Conservation (phyloP, 1,140 invertebrate genomes). For the Nasonia longicornis region DNA sequence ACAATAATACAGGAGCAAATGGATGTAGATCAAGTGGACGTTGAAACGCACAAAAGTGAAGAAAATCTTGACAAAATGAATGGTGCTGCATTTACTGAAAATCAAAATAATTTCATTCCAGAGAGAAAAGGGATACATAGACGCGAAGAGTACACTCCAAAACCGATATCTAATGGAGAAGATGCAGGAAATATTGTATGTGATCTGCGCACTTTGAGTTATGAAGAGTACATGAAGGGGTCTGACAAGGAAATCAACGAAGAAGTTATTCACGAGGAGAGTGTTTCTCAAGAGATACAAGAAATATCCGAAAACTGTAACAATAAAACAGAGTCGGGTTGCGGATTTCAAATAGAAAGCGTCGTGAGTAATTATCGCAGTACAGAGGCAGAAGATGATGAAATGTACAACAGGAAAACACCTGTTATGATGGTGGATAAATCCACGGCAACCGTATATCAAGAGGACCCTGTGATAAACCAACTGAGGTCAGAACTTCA, state of each 20-base stretch:
- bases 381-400: constrained; percentile 32
- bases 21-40: constrained; percentile 45
- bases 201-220: constrained; percentile 53
- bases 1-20: constrained; percentile 45
- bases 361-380: constrained; percentile 46
- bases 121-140: constrained; percentile 40
- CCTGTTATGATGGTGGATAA: constrained; percentile 30
- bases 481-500: constrained; percentile 49
- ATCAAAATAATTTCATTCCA: constrained; percentile 34
- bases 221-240: constrained; percentile 59
- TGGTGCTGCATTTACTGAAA: constrained; percentile 30
- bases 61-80: constrained; percentile 40
- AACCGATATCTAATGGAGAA: constrained; percentile 50
- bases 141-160: constrained; percentile 23
- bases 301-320: constrained; percentile 21
- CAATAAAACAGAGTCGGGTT: neutral
- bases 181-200: constrained; percentile 16
- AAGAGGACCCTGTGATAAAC: constrained; percentile 43
- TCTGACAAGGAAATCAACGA: neutral
- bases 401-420: constrained; percentile 18
- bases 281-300: neutral
- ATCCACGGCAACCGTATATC: constrained; percentile 35
- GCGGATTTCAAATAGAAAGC: constrained; percentile 45
- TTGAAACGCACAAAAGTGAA: constrained; percentile 39
- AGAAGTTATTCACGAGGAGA: constrained; percentile 9